phyloP scores from a whole-genome alignment of 2,797 vertebrate species.

The Lepus townsendii region DNA sequence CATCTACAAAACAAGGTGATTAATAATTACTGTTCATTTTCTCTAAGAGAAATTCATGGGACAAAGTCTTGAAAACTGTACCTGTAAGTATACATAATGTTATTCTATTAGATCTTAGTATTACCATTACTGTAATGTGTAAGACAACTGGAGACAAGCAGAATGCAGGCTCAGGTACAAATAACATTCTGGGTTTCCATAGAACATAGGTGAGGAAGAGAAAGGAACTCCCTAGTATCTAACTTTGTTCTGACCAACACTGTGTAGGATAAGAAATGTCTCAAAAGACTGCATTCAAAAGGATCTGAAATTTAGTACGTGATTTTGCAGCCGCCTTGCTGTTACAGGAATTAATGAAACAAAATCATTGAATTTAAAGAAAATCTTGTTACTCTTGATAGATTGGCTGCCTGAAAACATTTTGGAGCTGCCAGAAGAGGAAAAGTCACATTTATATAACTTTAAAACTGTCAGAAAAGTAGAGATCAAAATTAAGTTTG shows the following conservation, averaged over 20 bases:
- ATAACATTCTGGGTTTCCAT: not conserved
- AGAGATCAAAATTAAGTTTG: slow-evolving; percentile 76
- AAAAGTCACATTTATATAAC: slow-evolving; percentile 82
- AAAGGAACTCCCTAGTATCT: not conserved
- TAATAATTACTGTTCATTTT: slow-evolving; percentile 1
- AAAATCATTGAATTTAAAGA: slow-evolving; percentile 62
- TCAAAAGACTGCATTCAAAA: slow-evolving; percentile 36
- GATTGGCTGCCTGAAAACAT: slow-evolving; percentile 81
- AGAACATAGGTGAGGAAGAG: not conserved
- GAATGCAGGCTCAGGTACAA: slow-evolving; percentile 14
- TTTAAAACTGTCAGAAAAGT: slow-evolving; percentile 80
- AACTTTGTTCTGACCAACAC: not conserved
- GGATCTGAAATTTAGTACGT: slow-evolving; percentile 68
- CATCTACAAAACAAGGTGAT: slow-evolving; percentile 13
- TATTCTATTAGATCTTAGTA: slow-evolving; percentile 57
- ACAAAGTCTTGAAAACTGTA: slow-evolving; percentile 51
- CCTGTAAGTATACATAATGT: slow-evolving; percentile 54
- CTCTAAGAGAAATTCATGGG: not conserved
- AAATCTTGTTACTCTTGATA: slow-evolving; percentile 81
- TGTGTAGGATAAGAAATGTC: not conserved
- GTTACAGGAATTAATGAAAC: slow-evolving; percentile 46
- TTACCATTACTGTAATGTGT: slow-evolving; percentile 13
- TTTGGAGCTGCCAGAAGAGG: slow-evolving; percentile 78
- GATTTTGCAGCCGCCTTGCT: slow-evolving; percentile 74
- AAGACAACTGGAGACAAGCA: slow-evolving; percentile 37